Conservation (phyloP, 2,113 vertebrate genomes). For the Phoxinus phoxinus region DNA sequence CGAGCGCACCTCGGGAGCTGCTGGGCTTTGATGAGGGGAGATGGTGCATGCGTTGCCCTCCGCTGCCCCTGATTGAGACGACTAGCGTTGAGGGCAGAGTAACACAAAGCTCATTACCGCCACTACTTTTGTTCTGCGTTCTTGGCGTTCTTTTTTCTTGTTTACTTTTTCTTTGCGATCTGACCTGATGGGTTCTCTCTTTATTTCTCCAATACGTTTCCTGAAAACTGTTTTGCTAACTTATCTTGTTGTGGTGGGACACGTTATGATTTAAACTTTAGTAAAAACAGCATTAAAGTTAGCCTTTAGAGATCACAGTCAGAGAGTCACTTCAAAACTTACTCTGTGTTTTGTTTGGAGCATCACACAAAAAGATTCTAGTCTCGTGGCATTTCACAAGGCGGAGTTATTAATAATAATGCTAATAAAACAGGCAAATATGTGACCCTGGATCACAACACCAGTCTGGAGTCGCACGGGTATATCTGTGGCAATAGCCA, state of each 20-base stretch:
- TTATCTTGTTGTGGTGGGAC: not conserved
- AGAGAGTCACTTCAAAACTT: not conserved
- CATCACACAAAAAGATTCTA: not conserved
- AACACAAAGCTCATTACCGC: conserved; percentile 20
- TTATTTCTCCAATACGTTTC: not conserved
- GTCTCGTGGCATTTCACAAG: not conserved
- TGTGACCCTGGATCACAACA: too few relatives aligned
- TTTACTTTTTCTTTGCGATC: not conserved
- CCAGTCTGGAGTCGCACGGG: too few relatives aligned
- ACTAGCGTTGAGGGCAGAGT: conserved; percentile 20
- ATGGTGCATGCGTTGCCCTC: conserved; percentile 57
- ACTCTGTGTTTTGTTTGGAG: not conserved
- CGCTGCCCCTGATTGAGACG: conserved; percentile 56
- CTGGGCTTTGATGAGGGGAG: conserved; percentile 56
- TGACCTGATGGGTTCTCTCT: not conserved
- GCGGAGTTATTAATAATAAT: too few relatives aligned
- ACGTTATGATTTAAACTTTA: not conserved
- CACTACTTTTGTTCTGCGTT: not conserved
- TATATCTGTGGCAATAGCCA: too few relatives aligned
- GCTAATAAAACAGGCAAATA: too few relatives aligned
- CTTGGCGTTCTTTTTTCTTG: not conserved
- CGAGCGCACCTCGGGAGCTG: conserved; percentile 55
- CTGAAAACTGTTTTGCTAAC: not conserved
- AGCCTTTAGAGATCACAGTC: not conserved
- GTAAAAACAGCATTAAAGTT: not conserved